phyloP scores from a whole-genome alignment of 2,113 vertebrate genomes.

The Falcunculus frontatus region DNA sequence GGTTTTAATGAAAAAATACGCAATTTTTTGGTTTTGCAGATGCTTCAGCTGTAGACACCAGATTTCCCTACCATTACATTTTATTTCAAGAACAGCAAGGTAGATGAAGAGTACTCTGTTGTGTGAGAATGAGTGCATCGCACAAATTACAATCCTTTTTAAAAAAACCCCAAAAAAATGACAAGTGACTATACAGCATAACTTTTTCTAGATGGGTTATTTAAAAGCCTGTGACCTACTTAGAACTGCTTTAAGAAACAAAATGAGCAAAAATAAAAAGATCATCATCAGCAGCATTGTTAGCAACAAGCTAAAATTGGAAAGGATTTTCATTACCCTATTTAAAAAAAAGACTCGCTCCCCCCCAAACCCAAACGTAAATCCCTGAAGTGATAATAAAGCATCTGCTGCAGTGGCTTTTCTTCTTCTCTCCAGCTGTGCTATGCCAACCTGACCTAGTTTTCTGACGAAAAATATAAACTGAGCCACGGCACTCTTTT shows the following conservation, averaged over 20 bases:
- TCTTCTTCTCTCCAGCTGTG: not conserved
- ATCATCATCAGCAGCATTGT: not conserved
- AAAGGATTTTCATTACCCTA: not conserved
- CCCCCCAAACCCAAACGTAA: not conserved
- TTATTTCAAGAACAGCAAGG: not conserved
- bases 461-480: not conserved
- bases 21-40: not conserved
- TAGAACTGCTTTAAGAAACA: not conserved
- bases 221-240: not conserved
- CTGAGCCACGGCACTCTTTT: not conserved
- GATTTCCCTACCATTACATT: not conserved
- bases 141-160: not conserved
- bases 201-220: not conserved
- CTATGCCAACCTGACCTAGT: not conserved
- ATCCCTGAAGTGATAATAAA: not conserved
- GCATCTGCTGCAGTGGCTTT: not conserved
- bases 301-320: constrained; percentile 5
- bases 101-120: not conserved
- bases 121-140: not conserved
- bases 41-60: not conserved
- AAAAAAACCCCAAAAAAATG: not conserved
- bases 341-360: not conserved
- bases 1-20: not conserved
- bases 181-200: not conserved
- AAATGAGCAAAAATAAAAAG: not conserved